Conservation (phyloP, 2,113 vertebrate species). For the Pelusios castaneus region DNA sequence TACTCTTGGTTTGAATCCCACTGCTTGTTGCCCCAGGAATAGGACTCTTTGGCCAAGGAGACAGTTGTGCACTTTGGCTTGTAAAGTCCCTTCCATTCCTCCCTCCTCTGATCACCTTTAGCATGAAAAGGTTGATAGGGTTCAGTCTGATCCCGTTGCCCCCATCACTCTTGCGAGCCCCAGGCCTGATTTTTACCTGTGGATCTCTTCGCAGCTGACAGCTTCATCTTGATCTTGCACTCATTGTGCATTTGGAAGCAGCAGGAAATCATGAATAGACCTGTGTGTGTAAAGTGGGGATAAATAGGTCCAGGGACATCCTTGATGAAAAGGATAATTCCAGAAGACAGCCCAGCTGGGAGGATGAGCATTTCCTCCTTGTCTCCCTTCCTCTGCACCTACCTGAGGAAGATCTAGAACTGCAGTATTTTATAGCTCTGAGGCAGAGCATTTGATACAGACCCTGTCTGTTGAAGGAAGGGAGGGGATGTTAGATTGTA, state of each 20-base stretch:
- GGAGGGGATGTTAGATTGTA: background rate
- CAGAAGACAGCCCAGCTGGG: background rate
- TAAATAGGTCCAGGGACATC: background rate
- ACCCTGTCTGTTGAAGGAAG: background rate
- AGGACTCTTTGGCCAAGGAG: background rate
- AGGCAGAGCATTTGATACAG: background rate
- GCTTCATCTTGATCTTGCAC: background rate
- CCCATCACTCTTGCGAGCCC: background rate
- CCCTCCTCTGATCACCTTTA: background rate
- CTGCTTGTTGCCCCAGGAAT: accelerated
- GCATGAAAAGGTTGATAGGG: background rate
- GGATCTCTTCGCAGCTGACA: background rate
- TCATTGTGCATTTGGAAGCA: background rate
- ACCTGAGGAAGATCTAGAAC: background rate
- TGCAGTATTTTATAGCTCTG: background rate
- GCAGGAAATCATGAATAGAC: background rate
- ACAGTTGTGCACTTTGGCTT: accelerated
- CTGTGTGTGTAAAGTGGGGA: accelerated
- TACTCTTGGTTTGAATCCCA: background rate
- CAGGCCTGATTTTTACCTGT: background rate
- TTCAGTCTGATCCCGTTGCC: background rate
- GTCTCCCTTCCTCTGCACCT: accelerated
- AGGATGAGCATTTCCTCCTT: background rate
- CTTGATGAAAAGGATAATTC: background rate
- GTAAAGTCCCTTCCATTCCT: background rate